Percentiles rank a stretch among this genome's conserved stretches.
Evolutionary conservation across 2,797 vertebrate genomes (phyloP).

Genomic region (Sternotherus odoratus): DNA sequence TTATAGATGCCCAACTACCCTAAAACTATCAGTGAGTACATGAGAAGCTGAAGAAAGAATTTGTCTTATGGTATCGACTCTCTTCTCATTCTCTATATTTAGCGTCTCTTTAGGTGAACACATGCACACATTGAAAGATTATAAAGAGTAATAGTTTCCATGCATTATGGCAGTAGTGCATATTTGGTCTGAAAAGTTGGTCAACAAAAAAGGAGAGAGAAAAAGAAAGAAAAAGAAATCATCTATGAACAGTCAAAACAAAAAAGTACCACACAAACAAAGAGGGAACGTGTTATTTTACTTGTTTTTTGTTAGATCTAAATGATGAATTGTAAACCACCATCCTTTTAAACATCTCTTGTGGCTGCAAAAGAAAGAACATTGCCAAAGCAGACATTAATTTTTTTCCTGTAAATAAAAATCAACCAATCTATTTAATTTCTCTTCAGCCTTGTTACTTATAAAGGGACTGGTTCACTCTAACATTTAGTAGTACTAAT

Average conservation of each 20-base stretch:
- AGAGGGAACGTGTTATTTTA: constrained; percentile 80
- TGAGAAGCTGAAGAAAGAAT: background rate
- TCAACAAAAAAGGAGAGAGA: constrained; percentile 9
- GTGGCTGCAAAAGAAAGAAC: constrained; percentile 89
- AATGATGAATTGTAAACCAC: constrained; percentile 97
- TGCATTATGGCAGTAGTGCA: constrained; percentile 42
- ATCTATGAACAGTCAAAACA: constrained; percentile 27
- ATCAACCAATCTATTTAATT: background rate
- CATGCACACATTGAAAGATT: background rate
- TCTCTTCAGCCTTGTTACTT: background rate
- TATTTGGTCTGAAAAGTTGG: constrained; percentile 8
- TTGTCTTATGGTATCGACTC: background rate
- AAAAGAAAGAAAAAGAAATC: constrained; percentile 24
- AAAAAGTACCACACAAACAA: constrained; percentile 40
- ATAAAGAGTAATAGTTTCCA: constrained; percentile 29
- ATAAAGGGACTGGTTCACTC: background rate
- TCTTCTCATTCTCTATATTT: background rate
- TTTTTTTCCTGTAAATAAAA: background rate
- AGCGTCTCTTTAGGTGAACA: background rate
- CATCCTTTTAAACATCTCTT: constrained; percentile 99
- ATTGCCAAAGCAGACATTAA: constrained; percentile 64
- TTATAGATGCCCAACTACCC: background rate
- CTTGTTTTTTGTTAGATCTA: constrained; percentile 92
- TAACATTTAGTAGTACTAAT: background rate
- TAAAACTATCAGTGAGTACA: background rate